Conservation (phyloP, 2,113 vertebrate species). For the Sus scrofa region T2T-Sscrofa CM000827.6:54393001-54393500, state of each 20-base stretch:
- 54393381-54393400: not conserved
- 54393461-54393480: too few species aligned
- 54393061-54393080: not conserved
- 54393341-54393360: not conserved
- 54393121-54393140: not conserved
- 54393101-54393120: not conserved
- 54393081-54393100: not conserved
- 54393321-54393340: not conserved
- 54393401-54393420: not conserved
- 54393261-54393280: not conserved
- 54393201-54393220: not conserved
- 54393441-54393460: too few species aligned
- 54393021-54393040: not conserved
- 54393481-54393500: too few species aligned
- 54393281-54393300: not conserved
- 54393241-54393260: not conserved
- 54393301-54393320: not conserved
- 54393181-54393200: not conserved
- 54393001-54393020: not conserved
- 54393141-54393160: not conserved
- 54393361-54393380: not conserved
- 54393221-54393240: not conserved
- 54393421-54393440: not conserved
- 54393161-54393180: not conserved
- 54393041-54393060: not conserved